Evolutionary conservation across 2,888 invertebrate genomes (phyloP).

Genomic region (Drosophila ochracea): DNA sequence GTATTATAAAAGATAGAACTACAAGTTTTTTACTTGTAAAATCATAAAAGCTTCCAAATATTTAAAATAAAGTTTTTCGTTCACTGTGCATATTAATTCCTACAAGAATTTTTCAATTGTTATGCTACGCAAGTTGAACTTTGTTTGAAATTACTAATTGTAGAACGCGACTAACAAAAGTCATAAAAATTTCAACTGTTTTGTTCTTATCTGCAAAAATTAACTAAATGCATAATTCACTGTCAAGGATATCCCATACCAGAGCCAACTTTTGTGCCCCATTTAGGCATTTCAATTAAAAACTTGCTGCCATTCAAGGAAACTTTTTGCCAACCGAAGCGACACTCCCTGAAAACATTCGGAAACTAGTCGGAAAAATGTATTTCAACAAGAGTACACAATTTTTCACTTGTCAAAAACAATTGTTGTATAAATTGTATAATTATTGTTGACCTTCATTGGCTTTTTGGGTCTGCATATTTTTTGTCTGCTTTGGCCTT

Average conservation of each 20-base stretch:
- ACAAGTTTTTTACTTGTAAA: not conserved
- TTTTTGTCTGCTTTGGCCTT: constrained; percentile 16
- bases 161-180: constrained; percentile 2
- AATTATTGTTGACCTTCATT: constrained; percentile 73
- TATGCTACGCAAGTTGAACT: not conserved
- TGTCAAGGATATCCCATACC: constrained; percentile 35
- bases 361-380: constrained; percentile 37
- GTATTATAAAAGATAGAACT: not conserved
- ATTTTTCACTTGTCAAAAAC: constrained; percentile 73
- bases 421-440: constrained; percentile 77
- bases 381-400: constrained; percentile 14
- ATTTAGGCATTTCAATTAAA: constrained; percentile 70
- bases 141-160: constrained; percentile 1
- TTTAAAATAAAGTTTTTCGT: not conserved
- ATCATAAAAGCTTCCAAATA: not conserved
- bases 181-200: constrained; percentile 15
- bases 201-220: constrained; percentile 16
- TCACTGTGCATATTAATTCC: not conserved
- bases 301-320: constrained; percentile 54
- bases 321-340: constrained; percentile 46
- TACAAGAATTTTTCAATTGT: not conserved
- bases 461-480: constrained; percentile 21
- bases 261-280: constrained; percentile 30
- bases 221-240: constrained; percentile 49
- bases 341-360: constrained; percentile 1